Evolutionary conservation across 2,888 invertebrate species (phyloP).

Genomic region (Trachelus stipa): DNA sequence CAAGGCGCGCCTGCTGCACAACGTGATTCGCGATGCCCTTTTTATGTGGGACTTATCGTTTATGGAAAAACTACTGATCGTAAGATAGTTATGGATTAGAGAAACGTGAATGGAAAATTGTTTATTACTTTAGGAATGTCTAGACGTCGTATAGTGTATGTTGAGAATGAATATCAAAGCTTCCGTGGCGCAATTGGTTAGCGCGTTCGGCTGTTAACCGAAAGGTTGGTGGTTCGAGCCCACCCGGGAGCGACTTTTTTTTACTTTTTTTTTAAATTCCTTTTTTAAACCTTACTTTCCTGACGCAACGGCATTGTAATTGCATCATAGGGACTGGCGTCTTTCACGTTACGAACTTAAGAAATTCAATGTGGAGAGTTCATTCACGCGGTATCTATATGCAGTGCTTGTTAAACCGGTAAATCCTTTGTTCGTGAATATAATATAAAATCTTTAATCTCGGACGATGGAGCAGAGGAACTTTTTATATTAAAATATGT

Average conservation of each 20-base stretch:
- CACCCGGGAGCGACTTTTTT: constrained; percentile 86
- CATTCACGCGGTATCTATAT: neutral
- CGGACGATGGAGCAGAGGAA: neutral
- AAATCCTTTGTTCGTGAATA: neutral
- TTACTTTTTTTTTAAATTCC: constrained; percentile 53
- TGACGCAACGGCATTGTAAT: neutral
- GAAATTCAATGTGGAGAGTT: neutral
- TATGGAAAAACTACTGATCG: neutral
- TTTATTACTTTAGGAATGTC: neutral
- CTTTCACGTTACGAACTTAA: neutral
- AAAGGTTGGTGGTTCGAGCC: constrained; percentile 99
- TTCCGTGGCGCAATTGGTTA: constrained; percentile 96
- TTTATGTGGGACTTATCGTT: neutral
- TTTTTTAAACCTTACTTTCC: neutral
- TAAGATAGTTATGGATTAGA: neutral
- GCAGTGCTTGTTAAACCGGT: neutral
- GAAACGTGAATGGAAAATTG: neutral
- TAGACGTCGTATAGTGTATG: neutral
- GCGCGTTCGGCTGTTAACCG: constrained; percentile 99
- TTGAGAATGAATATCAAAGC: constrained; percentile 21
- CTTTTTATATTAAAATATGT: neutral
- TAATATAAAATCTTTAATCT: neutral
- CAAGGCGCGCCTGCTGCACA: constrained; percentile 38
- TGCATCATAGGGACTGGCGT: neutral
- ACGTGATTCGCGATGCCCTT: neutral